Conservation (phyloP, 2,113 vertebrate species). For the Addax nasomaculatus region DNA sequence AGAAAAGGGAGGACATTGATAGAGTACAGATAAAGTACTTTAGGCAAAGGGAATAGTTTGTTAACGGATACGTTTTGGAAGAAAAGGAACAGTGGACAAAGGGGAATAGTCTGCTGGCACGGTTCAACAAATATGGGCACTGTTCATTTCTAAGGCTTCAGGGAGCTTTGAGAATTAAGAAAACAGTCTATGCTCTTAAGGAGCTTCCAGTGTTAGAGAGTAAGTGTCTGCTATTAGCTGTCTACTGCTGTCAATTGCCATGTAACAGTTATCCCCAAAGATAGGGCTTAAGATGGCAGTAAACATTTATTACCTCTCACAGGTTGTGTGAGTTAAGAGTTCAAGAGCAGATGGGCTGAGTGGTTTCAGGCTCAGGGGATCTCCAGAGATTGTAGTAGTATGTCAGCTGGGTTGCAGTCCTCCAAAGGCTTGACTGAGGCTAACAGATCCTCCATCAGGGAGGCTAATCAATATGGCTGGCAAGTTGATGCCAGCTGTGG, state of each 20-base stretch:
- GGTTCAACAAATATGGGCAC: background rate
- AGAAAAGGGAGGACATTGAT: background rate
- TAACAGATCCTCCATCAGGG: background rate
- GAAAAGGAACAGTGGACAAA: slow-evolving; percentile 11
- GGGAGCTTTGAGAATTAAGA: background rate
- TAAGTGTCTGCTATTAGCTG: background rate
- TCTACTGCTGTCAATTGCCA: background rate
- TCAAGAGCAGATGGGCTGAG: background rate
- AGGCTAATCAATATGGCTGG: background rate
- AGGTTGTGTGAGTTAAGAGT: slow-evolving; percentile 1
- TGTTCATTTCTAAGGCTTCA: background rate
- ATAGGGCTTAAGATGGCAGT: background rate
- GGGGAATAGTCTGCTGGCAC: background rate
- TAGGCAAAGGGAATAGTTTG: background rate
- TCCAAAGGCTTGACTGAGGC: background rate
- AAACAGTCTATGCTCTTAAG: background rate
- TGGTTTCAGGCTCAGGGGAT: background rate
- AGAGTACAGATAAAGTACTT: background rate
- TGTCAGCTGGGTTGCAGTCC: background rate
- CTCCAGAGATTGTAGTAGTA: background rate
- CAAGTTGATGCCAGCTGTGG: background rate
- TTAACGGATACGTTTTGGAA: background rate
- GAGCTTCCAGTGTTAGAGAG: background rate
- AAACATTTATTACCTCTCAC: background rate
- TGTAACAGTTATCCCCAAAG: background rate